A percentile compares a stretch with the other conserved stretches of the same genome.
phyloP scores from a whole-genome alignment of 1,140 invertebrate species.

The Zaprionus ornatus region DNA sequence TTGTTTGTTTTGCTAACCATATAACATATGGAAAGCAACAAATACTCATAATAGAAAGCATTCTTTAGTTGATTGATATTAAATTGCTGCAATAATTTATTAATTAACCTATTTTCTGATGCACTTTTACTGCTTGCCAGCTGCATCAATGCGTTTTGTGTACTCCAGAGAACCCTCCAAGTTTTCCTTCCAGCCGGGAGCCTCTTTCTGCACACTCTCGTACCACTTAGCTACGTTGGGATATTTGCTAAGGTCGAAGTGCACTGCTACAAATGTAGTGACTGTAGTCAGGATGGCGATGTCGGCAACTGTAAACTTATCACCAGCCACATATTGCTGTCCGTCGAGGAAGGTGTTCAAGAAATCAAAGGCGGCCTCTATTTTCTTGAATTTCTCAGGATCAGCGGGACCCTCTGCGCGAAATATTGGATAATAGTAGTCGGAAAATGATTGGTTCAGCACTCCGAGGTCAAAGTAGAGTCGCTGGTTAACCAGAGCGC shows the following conservation, averaged over 20 bases:
- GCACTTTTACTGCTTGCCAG: constrained; percentile 1
- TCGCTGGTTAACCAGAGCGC: constrained; percentile 89
- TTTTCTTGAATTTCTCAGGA: constrained; percentile 86
- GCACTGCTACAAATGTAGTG: constrained; percentile 87
- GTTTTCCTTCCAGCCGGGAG: constrained; percentile 90
- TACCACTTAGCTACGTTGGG: constrained; percentile 89
- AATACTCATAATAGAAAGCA: no score
- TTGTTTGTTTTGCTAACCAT: background rate
- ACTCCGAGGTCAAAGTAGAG: constrained; percentile 89
- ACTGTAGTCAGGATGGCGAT: constrained; percentile 86
- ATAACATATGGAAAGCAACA: no score
- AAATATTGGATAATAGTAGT: constrained; percentile 88
- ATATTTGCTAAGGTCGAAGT: constrained; percentile 87
- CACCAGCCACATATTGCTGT: constrained; percentile 87
- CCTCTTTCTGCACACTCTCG: constrained; percentile 87
- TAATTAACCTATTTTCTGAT: constrained; percentile 1
- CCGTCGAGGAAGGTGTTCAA: constrained; percentile 88
- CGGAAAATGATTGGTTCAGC: constrained; percentile 86
- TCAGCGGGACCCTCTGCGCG: constrained; percentile 85
- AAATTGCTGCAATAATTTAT: background rate
- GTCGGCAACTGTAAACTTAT: constrained; percentile 89
- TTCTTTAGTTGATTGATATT: background rate
- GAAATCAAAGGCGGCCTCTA: constrained; percentile 86
- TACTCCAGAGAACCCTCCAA: constrained; percentile 83
- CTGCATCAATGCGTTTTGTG: constrained; percentile 11